Conservation (phyloP, 2,888 invertebrate genomes). For the Notocelia uddmanniana region DNA sequence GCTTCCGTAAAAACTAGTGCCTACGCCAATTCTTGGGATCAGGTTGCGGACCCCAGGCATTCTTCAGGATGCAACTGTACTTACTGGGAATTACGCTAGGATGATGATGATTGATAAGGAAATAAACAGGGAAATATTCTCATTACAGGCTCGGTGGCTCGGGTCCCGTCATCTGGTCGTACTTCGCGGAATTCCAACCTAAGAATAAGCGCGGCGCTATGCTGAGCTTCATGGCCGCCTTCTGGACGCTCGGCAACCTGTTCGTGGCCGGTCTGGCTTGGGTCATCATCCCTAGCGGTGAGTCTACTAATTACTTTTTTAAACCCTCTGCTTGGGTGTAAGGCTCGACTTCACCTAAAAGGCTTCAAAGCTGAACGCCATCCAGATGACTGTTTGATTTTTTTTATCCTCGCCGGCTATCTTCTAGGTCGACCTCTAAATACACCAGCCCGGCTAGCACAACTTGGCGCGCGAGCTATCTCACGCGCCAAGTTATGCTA, state of each 20-base stretch:
- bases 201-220: conserved; percentile 95
- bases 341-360: background rate
- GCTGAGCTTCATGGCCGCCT: conserved; percentile 97
- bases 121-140: too few relatives aligned
- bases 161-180: conserved; percentile 97
- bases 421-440: too few relatives aligned
- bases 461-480: too few relatives aligned
- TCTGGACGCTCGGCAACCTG: conserved; percentile 97
- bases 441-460: too few relatives aligned
- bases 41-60: too few relatives aligned
- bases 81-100: too few relatives aligned
- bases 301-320: conserved; percentile 47
- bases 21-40: too few relatives aligned
- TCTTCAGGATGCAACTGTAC: too few relatives aligned
- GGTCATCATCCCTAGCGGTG: conserved; percentile 89
- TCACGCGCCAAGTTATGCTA: too few relatives aligned
- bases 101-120: background rate
- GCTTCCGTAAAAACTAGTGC: too few relatives aligned
- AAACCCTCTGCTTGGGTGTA: too few relatives aligned
- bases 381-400: too few relatives aligned
- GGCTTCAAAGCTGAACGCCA: background rate
- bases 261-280: conserved; percentile 95
- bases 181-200: conserved; percentile 97
- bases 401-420: background rate
- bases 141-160: conserved; percentile 92